Conservation (phyloP, 1,140 invertebrate species). For the Oryctes rhinoceros region DNA sequence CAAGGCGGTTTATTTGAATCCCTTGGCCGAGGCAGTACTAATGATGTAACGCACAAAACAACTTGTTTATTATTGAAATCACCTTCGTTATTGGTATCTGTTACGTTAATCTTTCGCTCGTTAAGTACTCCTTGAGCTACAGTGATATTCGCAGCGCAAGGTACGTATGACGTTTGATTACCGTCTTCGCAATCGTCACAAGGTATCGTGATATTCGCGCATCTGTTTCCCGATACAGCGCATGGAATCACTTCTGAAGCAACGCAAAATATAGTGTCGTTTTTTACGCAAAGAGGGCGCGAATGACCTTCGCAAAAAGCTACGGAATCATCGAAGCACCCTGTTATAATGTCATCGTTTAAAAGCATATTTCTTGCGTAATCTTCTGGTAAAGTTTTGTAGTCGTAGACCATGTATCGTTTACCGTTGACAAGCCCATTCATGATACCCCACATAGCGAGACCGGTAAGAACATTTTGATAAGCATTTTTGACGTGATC, state of each 20-base stretch:
- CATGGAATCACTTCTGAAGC: slow-evolving; percentile 15
- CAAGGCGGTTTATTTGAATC: not conserved
- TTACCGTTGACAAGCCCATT: not conserved
- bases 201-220: slow-evolving; percentile 24
- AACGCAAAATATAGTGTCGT: slow-evolving; percentile 29
- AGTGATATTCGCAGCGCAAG: slow-evolving; percentile 18
- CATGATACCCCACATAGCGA: not conserved
- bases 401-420: not conserved
- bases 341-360: not conserved
- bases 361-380: not conserved
- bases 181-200: not conserved
- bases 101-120: not conserved
- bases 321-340: not conserved
- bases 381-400: not conserved
- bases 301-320: not conserved
- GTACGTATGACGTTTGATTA: slow-evolving; percentile 18
- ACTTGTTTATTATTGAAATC: not conserved
- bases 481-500: not conserved
- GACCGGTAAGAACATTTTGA: not conserved
- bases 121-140: slow-evolving; percentile 12
- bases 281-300: slow-evolving; percentile 2
- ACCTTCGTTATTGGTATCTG: not conserved
- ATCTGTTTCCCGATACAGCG: not conserved
- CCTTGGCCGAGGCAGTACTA: not conserved
- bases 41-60: not conserved